Percentiles rank a stretch among this genome's conserved stretches.
phyloP scores from a whole-genome alignment of 2,888 invertebrate genomes.

The Clanis bilineata region DNA sequence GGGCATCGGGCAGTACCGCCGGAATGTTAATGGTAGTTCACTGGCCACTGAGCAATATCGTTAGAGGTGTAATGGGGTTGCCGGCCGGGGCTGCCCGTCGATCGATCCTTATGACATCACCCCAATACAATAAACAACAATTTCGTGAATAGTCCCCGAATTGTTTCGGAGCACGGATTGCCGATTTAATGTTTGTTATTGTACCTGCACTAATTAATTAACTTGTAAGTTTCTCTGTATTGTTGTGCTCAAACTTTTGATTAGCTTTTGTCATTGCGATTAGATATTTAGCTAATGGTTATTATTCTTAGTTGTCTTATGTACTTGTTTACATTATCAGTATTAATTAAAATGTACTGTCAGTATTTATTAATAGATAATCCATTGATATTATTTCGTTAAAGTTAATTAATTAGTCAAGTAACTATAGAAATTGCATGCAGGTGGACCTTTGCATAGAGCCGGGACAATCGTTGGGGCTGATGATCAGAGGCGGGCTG shows the following conservation, averaged over 20 bases:
- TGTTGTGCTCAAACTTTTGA: not conserved
- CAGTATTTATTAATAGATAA: no score
- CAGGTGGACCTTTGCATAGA: slow-evolving; percentile 94
- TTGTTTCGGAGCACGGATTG: not conserved
- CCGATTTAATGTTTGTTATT: not conserved
- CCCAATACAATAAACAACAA: slow-evolving; percentile 3
- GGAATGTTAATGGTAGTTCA: slow-evolving; percentile 60
- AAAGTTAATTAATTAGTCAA: no score
- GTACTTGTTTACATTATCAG: no score
- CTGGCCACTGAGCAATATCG: slow-evolving; percentile 48
- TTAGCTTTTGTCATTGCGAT: no score
- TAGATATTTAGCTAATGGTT: no score
- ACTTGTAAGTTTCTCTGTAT: not conserved
- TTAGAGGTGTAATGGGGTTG: slow-evolving; percentile 51
- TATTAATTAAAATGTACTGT: no score
- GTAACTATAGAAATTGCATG: no score
- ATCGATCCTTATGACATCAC: slow-evolving; percentile 39
- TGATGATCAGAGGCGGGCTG: slow-evolving; percentile 97
- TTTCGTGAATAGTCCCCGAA: not conserved
- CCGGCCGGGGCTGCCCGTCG: slow-evolving; percentile 25
- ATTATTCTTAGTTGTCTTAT: no score
- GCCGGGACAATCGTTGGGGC: slow-evolving; percentile 94
- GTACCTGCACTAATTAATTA: not conserved
- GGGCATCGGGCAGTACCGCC: slow-evolving; percentile 30
- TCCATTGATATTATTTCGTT: no score